Base-by-base conservation (phyloP, 2,888 invertebrate genomes). In the Cartodere bifasciata region DNA sequence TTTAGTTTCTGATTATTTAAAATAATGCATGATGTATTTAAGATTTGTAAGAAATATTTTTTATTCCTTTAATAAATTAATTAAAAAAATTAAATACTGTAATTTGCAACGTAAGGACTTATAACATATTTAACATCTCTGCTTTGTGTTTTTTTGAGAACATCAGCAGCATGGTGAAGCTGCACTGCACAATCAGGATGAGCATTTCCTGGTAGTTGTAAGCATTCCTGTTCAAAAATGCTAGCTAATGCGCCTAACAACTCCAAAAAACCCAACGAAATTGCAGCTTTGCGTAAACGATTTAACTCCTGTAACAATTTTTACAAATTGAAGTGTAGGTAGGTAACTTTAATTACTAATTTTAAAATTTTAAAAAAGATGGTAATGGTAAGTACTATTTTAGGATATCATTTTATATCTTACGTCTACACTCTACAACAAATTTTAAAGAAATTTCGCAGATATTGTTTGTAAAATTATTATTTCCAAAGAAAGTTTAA, bases 261-360 rank as follows among this genome's bases (percentile, higher is more conserved):
- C 46, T 91, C 90, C 2, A 83, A 69, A 59, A 94, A 95, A 0
- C 94, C 94, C 39, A 92, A 73, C 0, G 90, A 82, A 30, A 94
- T 70, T 0, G 94, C 94, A 13, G 91, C 91, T 42, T 86, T 73
- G 4, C 91, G 68, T 16, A 95, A 70, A 26, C 92, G 70, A 61
- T 94, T 95, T 29, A 95, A 61, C 63, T 95, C 95, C 86, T 87
- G 51, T 1, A 50, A 50, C 38, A 39, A 46, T 15, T n/a, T n/a
- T n/a, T n/a, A n/a, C n/a, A n/a, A n/a, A n/a, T n/a, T n/a, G n/a
- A n/a, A n/a, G n/a, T n/a, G n/a, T n/a, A n/a, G n/a, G n/a, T n/a
- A n/a, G n/a, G n/a, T n/a, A n/a, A n/a, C n/a, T n/a, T n/a, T n/a
- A n/a, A n/a, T n/a, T n/a, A n/a, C n/a, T n/a, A n/a, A n/a, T n/a